Percentiles rank a stretch among this genome's conserved stretches.
These are phyloP conservation scores for Axis porcinus DNA, from an alignment of 2,113 vertebrate genomes.

Conservation along the genomic window DNA sequence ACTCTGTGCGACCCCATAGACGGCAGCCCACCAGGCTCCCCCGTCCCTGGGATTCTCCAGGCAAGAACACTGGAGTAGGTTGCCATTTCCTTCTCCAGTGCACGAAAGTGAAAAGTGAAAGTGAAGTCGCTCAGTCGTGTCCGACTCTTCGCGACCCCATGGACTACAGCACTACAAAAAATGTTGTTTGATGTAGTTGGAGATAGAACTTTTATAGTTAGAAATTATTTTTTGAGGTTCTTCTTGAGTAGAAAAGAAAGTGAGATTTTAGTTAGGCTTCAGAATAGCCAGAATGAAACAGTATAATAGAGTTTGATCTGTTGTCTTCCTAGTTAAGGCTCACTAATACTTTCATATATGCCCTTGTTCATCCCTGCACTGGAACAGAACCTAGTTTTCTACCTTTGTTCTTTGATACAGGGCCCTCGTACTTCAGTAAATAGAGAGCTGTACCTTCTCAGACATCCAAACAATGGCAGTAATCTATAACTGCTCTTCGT, in stretches of 20 bases:
- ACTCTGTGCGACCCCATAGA: too few relatives aligned
- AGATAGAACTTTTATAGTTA: neutral
- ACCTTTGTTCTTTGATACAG: neutral
- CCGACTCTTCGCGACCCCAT: too few relatives aligned
- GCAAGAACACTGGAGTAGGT: too few relatives aligned
- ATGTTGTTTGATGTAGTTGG: neutral
- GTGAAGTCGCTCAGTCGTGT: too few relatives aligned
- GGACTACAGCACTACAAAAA: neutral
- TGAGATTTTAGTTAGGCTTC: neutral
- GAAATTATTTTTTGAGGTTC: neutral
- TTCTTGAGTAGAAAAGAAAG: neutral
- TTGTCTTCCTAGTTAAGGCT: neutral
- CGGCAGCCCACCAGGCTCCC: too few relatives aligned
- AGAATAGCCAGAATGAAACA: neutral
- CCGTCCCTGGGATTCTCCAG: too few relatives aligned
- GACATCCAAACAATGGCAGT: conserved; percentile 68
- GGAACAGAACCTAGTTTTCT: neutral
- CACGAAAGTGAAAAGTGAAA: too few relatives aligned
- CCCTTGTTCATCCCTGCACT: neutral
- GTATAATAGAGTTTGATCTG: neutral
- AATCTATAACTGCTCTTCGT: conserved; percentile 70
- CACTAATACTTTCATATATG: neutral
- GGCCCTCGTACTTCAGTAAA: conserved; percentile 22
- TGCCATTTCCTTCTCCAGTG: too few relatives aligned
- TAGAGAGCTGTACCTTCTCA: conserved; percentile 32